Evolutionary conservation across 2,797 vertebrate species (phyloP).

Genomic region (Lepidocolaptes lacrymiger): DNA sequence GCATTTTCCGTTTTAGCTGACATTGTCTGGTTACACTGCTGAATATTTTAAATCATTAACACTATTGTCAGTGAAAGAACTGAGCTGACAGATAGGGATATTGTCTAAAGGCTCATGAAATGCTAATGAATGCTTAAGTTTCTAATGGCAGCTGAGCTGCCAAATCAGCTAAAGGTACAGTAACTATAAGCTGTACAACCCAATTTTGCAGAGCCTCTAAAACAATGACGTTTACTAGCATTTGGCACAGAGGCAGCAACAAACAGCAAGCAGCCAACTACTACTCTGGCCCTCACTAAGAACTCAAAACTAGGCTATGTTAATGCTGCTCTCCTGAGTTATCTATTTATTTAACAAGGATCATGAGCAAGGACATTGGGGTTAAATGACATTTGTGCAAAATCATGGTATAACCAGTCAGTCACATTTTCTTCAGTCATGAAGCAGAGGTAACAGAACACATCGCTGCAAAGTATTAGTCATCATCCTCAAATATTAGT

Average conservation of each 20-base stretch:
- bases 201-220: conserved; percentile 13
- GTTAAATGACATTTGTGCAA: background rate
- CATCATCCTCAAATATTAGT: background rate
- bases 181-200: background rate
- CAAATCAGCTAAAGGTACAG: conserved; percentile 30
- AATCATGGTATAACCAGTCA: background rate
- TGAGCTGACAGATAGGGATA: conserved; percentile 54
- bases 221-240: background rate
- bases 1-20: conserved; percentile 30
- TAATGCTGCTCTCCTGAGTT: background rate
- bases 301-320: background rate
- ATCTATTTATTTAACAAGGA: background rate
- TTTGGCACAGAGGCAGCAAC: background rate
- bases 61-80: conserved; percentile 57
- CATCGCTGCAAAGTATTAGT: background rate
- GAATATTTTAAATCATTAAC: conserved; percentile 72
- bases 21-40: conserved; percentile 53
- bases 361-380: background rate
- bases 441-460: background rate
- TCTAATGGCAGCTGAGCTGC: conserved; percentile 22
- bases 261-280: background rate
- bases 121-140: conserved; percentile 57
- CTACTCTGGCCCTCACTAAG: background rate
- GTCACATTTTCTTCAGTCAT: background rate
- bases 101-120: conserved; percentile 68